Base-by-base conservation (phyloP, 2,113 vertebrate genomes). In the Lampris megalopsis region DNA sequence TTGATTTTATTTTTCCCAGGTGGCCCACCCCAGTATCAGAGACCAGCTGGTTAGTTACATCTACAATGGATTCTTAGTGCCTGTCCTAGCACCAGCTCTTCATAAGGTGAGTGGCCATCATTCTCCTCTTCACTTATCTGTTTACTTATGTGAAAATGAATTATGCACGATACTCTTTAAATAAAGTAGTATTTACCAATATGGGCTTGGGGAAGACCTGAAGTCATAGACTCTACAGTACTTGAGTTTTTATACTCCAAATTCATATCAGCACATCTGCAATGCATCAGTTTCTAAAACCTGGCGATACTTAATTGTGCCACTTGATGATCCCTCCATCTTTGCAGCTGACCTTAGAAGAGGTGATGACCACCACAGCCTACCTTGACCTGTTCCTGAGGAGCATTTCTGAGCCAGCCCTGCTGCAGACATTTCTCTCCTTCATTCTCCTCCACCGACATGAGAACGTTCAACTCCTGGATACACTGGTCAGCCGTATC, bases 41-140 rank as follows among this genome's bases (percentile, higher is more conserved):
- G 95, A 92, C 85, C 98, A 99, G 93, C 95, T 99, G 47, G 94
- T 99, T 71, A 93, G 93, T 79, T 99, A 99, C 85, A 98, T 99
- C 89, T 96, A 97, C 92, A 98, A 99, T 56, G 98, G 97, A n/a
- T 99, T 99, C 91, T 94, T 99, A 24, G 95, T 99, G 60, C 98
- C 97, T 1, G 98, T 99, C 61, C 89, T 99, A 69, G 98, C 97
- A 86, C 97, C 98, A 77, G 98, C 98, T 0, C 95, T 99, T 11
- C 97, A 99, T 88, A 99, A 99, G 96, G 98, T 99, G 24, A 24
- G 24, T 71, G 91, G 95, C 91, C 3, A 1, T 35, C n/a, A 10
- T 43, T 11, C 41, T 42, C 37, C 3, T 50, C 13, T 24, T 50
- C 11, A 0, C 50, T n/a, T 5, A n/a, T n/a, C 50, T 13, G 50